Evolutionary conservation across 2,888 invertebrate species (phyloP).

Genomic region (Gastrophysa polygoni): DNA sequence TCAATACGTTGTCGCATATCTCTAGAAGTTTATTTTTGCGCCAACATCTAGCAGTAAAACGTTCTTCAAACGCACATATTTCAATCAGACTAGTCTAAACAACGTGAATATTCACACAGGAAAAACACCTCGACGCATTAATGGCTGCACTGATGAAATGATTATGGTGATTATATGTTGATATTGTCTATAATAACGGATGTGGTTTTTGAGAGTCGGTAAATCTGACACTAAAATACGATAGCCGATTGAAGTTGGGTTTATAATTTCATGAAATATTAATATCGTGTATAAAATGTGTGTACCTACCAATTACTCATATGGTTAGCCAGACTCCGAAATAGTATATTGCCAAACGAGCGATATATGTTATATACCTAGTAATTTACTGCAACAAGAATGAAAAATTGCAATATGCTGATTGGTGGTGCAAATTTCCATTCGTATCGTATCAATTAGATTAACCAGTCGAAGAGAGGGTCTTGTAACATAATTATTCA

Average conservation of each 20-base stretch:
- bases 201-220: not conserved
- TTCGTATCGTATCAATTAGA: too few species aligned
- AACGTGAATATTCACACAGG: constrained; percentile 13
- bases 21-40: constrained; percentile 43
- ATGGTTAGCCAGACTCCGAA: too few species aligned
- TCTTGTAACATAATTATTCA: too few species aligned
- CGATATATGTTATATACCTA: too few species aligned
- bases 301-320: too few species aligned
- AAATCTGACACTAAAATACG: not conserved
- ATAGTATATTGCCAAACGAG: too few species aligned
- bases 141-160: constrained; percentile 2
- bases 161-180: constrained; percentile 13
- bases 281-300: not conserved
- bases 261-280: too few species aligned
- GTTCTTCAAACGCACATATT: constrained; percentile 45
- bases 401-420: too few species aligned
- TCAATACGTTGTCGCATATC: constrained; percentile 43
- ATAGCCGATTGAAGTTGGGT: too few species aligned
- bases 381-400: too few species aligned
- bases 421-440: too few species aligned
- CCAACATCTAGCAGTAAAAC: constrained; percentile 46
- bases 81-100: constrained; percentile 35
- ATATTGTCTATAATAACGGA: not conserved
- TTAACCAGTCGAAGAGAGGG: too few species aligned
- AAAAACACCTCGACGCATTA: constrained; percentile 5